Evolutionary conservation across 1,140 invertebrate genomes (phyloP).

Genomic region (Drosophila repleta): DNA sequence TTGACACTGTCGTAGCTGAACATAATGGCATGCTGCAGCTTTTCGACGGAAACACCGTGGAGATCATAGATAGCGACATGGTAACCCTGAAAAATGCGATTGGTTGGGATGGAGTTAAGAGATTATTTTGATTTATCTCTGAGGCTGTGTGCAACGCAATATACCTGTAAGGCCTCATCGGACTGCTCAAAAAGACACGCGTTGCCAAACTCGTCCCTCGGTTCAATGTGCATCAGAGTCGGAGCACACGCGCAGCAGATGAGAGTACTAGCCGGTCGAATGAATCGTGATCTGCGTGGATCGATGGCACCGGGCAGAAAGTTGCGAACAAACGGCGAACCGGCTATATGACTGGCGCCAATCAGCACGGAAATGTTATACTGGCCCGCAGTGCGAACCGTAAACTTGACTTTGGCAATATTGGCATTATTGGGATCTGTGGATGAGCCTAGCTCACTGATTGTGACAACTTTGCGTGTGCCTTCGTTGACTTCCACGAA

Average conservation of each 20-base stretch:
- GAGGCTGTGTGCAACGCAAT: too few relatives aligned
- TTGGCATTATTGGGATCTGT: conserved; percentile 92
- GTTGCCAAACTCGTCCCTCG: conserved; percentile 95
- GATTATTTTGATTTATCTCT: not conserved
- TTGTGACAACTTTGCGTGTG: conserved; percentile 91
- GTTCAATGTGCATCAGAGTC: conserved; percentile 93
- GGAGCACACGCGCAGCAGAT: conserved; percentile 91
- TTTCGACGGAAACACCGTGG: conserved; percentile 84
- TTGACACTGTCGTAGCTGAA: conserved; percentile 86
- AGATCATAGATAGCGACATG: conserved; percentile 85
- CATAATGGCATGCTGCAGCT: conserved; percentile 85
- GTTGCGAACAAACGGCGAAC: conserved; percentile 87
- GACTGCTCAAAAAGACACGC: conserved; percentile 88
- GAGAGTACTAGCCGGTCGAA: conserved; percentile 93
- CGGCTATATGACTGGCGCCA: conserved; percentile 86
- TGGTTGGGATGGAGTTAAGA: too few relatives aligned
- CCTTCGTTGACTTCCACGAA: conserved; percentile 94
- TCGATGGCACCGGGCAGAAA: conserved; percentile 90
- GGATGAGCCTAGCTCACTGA: conserved; percentile 94
- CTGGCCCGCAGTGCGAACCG: conserved; percentile 93
- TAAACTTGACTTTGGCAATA: conserved; percentile 94
- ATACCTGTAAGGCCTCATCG: conserved; percentile 86
- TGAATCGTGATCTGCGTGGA: conserved; percentile 92
- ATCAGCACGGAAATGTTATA: conserved; percentile 94
- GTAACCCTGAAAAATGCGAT: conserved; percentile 84